Evolutionary conservation across 2,888 invertebrate genomes (phyloP).

Genomic region (Spatulosminthurus flaviceps): DNA sequence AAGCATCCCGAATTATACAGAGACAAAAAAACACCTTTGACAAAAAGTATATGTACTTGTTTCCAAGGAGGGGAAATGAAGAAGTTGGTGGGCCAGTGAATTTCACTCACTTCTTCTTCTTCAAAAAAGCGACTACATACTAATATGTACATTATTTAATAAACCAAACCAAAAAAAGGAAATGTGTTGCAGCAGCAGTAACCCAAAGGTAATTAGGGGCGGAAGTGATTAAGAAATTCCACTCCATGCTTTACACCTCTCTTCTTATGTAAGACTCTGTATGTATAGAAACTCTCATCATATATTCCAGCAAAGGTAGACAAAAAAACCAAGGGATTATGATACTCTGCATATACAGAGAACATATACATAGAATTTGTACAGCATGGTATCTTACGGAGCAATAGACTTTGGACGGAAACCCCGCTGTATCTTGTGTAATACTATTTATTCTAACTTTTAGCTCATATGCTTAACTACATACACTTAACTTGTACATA

Average conservation of each 20-base stretch:
- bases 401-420: neutral
- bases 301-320: too few species aligned
- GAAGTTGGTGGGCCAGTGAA: neutral
- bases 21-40: too few species aligned
- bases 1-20: too few species aligned
- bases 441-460: neutral
- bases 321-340: neutral
- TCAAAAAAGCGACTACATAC: neutral
- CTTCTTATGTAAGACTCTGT: neutral
- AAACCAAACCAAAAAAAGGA: too few species aligned
- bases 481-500: neutral
- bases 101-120: conserved; percentile 18
- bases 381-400: neutral
- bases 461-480: neutral
- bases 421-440: conserved; percentile 18
- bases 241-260: conserved; percentile 23
- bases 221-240: conserved; percentile 50
- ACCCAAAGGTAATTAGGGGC: conserved; percentile 48
- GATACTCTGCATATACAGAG: too few species aligned
- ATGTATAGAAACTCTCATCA: neutral
- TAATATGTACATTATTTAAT: conserved; percentile 22
- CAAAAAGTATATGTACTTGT: too few species aligned
- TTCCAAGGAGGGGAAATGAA: neutral
- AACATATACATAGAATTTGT: neutral
- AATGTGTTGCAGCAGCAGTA: conserved; percentile 40